Conservation (phyloP, 2,888 invertebrate genomes). For the Eledone cirrhosa region DNA sequence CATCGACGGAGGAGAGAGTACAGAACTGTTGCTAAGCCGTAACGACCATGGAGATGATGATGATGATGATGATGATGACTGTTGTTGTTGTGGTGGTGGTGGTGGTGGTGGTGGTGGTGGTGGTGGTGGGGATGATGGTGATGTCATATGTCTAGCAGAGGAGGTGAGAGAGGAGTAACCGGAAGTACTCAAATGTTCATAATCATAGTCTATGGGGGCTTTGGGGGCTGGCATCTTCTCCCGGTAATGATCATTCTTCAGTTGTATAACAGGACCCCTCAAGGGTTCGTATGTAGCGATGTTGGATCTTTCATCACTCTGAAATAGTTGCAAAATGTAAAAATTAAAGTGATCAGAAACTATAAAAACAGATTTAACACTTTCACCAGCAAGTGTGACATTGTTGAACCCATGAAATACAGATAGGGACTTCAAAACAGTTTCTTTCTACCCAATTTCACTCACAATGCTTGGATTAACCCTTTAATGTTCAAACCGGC, state of each 20-base stretch:
- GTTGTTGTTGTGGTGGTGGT: not conserved
- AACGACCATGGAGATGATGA: not conserved
- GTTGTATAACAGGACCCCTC: constrained; percentile 29
- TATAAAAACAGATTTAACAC: too few species aligned
- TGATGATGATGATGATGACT: not conserved
- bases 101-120: not conserved
- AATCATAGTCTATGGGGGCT: constrained; percentile 15
- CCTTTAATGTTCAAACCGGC: too few species aligned
- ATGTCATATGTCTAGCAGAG: not conserved
- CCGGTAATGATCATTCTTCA: constrained; percentile 31
- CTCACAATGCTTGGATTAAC: too few species aligned
- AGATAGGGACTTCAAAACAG: too few species aligned
- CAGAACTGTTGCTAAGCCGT: not conserved
- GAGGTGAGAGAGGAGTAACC: not conserved
- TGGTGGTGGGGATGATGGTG: not conserved
- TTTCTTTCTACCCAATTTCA: too few species aligned
- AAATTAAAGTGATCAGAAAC: too few species aligned
- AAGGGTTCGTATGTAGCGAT: constrained; percentile 5
- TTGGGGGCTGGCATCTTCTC: constrained; percentile 6
- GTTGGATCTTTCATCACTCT: constrained; percentile 15
- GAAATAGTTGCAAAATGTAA: not conserved
- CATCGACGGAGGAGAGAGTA: not conserved
- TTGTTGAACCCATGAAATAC: too few species aligned
- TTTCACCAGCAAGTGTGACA: too few species aligned
- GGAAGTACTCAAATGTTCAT: not conserved